phyloP scores from a whole-genome alignment of 2,888 invertebrate genomes.

The Iselma pallidipennis region DNA sequence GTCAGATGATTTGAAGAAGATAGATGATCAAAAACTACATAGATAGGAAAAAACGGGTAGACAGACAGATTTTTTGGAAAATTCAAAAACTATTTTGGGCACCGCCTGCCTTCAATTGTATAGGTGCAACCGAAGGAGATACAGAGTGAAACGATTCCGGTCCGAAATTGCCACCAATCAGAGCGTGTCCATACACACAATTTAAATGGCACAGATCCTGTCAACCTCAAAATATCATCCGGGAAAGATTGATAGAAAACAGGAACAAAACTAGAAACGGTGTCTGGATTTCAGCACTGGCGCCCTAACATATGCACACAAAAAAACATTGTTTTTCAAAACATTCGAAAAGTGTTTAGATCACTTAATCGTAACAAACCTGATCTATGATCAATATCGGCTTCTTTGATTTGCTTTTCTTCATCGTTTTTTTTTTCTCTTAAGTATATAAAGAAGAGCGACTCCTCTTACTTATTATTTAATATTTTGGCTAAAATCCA shows the following conservation, averaged over 20 bases:
- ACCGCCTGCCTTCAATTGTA: no score
- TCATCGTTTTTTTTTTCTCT: neutral
- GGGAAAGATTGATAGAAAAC: neutral
- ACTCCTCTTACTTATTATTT: no score
- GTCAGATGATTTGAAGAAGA: neutral
- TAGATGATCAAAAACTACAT: no score
- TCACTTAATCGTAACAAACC: neutral
- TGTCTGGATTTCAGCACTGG: neutral
- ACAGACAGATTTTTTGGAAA: no score
- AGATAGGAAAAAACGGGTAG: no score
- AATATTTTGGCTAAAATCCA: no score
- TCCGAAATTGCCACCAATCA: neutral
- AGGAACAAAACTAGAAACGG: neutral
- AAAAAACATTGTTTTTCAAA: neutral
- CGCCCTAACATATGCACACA: neutral
- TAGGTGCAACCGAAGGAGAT: no score
- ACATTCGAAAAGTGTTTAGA: neutral
- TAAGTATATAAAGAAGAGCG: no score
- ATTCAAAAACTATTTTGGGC: no score
- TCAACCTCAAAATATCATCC: neutral
- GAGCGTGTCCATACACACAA: neutral
- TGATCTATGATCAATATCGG: neutral
- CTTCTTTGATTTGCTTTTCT: neutral
- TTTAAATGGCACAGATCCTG: neutral
- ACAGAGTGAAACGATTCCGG: no score